Evolutionary conservation across 2,888 invertebrate genomes (phyloP).

Genomic region (Thymelicus lineola): DNA sequence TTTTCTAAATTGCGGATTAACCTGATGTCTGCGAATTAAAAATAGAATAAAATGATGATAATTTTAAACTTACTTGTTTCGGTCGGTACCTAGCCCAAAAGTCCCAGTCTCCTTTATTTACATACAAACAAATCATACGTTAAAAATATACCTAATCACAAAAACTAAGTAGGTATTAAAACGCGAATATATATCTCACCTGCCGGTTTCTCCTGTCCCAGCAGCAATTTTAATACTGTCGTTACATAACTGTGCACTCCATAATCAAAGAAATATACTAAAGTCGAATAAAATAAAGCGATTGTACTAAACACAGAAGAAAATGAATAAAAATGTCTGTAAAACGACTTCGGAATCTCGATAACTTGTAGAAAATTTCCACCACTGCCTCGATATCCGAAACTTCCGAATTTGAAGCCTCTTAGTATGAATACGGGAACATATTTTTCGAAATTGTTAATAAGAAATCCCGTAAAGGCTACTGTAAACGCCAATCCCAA

Average conservation of each 20-base stretch:
- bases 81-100: too few species aligned
- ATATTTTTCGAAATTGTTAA: constrained; percentile 87
- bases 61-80: too few species aligned
- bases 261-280: constrained; percentile 78
- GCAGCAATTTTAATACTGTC: constrained; percentile 74
- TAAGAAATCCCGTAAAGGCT: constrained; percentile 85
- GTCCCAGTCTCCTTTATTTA: too few species aligned
- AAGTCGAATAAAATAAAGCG: constrained; percentile 75
- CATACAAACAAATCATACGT: too few species aligned
- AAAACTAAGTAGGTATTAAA: too few species aligned
- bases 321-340: constrained; percentile 92
- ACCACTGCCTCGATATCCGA: constrained; percentile 83
- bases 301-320: constrained; percentile 85
- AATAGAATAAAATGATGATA: too few species aligned
- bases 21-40: too few species aligned
- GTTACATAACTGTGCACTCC: constrained; percentile 78
- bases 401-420: constrained; percentile 90
- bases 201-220: constrained; percentile 72
- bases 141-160: too few species aligned
- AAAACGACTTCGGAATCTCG: constrained; percentile 92
- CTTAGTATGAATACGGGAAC: constrained; percentile 88
- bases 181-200: too few species aligned
- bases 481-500: constrained; percentile 71
- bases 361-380: constrained; percentile 74
- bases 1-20: too few species aligned